phyloP scores from a whole-genome alignment of 1,140 invertebrate genomes.

The Formica exsecta region DNA sequence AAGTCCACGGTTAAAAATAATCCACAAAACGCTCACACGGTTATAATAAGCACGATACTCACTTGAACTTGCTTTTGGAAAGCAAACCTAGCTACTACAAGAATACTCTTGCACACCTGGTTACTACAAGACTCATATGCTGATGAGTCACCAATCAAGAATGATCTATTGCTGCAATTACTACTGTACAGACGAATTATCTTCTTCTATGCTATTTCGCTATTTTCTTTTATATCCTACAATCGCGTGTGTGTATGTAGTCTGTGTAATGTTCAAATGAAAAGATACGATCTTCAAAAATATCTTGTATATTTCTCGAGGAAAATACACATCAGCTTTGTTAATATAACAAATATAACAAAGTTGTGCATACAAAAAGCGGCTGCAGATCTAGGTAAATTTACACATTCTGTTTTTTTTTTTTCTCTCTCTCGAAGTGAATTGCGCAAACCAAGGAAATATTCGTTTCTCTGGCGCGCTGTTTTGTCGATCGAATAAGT shows the following conservation, averaged over 20 bases:
- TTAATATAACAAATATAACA: constrained; percentile 14
- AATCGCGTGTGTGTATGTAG: neutral
- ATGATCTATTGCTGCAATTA: neutral
- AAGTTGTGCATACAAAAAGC: constrained; percentile 6
- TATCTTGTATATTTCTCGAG: neutral
- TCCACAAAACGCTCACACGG: neutral
- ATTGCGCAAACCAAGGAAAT: constrained; percentile 51
- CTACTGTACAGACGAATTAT: neutral
- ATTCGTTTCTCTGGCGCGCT: neutral
- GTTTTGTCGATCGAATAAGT: constrained; percentile 25
- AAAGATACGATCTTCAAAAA: constrained; percentile 2
- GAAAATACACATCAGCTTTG: no score
- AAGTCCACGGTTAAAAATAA: constrained; percentile 1
- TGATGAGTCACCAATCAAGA: neutral
- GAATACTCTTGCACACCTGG: neutral
- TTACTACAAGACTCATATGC: neutral
- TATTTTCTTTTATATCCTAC: neutral
- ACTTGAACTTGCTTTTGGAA: neutral
- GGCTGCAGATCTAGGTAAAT: constrained; percentile 42
- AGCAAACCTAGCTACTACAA: neutral
- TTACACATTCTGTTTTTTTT: constrained; percentile 12
- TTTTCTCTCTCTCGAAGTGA: constrained; percentile 3
- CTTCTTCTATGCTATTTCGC: neutral
- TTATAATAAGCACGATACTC: no score
- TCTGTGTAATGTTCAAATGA: neutral